Evolutionary conservation across 2,113 vertebrate species (phyloP), one percentile per base, ranked within the genome.

Genomic region (Saguinus imperator): DNA sequence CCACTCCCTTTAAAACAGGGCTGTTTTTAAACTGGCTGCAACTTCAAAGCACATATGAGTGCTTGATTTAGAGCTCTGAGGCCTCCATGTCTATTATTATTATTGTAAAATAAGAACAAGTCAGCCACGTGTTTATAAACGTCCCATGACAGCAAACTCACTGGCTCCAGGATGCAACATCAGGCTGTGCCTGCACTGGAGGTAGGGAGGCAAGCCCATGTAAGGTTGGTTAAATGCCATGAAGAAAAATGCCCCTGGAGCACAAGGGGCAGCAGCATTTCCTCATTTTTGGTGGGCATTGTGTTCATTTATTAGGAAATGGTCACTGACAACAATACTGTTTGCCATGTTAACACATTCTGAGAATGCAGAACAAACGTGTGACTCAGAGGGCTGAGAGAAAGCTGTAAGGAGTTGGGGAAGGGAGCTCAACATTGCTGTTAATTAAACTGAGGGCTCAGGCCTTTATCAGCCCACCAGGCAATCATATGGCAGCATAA

Each of bases 41-140:
- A 97, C 98, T 98, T 98, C 97, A 98, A 98, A 98, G 97, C 89
- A 97, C 43, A 83, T 93, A 97, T 97, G 94, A 96, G 94, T 89
- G 81, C 94, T 93, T 98, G 96, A 95, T 92, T 96, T 96, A 91
- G 57, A 95, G 68, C 20, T 89, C 21, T 11, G 48, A 89, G 57
- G 90, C 96, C 96, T 98, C 86, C 91, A 86, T 94, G 95, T 98
- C 95, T 98, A 97, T 97, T 98, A 97, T 97, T 97, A 97, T 94
- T 96, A 96, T 97, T 89, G 98, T 91, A 97, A 98, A 98, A 98
- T 95, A 97, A 98, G 83, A 97, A 94, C 94, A 98, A 95, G 82
- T 91, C 82, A 73, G 92, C 94, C 98, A 98, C 43, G 50, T 98
- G 94, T 94, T 97, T 97, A 95, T 94, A 93, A 94, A 87, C 45